phyloP scores from a whole-genome alignment of 1,140 invertebrate species.

The Caligus rogercresseyi region DNA sequence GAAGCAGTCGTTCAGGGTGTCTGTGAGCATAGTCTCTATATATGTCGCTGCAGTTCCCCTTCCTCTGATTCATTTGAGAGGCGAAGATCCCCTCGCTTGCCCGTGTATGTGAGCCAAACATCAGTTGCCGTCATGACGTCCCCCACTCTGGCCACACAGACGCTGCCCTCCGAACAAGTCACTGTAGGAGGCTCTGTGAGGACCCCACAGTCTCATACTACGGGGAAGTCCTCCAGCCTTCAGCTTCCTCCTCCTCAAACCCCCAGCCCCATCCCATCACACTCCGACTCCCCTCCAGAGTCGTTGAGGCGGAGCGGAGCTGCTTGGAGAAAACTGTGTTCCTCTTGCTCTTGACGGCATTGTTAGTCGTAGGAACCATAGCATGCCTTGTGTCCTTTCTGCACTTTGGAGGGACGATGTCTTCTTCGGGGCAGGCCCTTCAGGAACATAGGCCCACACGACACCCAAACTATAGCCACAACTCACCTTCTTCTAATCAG shows the following conservation, averaged over 20 bases:
- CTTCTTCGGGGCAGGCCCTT: no score
- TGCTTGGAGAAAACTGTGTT: neutral
- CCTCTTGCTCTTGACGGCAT: neutral
- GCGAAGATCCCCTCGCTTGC: neutral
- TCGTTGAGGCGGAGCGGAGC: neutral
- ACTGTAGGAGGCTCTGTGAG: neutral
- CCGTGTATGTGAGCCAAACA: neutral
- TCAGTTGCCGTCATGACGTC: neutral
- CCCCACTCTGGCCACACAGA: neutral
- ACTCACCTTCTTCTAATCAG: no score
- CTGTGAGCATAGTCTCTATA: neutral
- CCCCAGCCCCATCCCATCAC: neutral
- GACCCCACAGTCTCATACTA: neutral
- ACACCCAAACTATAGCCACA: no score
- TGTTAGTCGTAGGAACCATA: neutral
- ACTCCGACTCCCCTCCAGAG: neutral
- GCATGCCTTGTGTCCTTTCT: neutral
- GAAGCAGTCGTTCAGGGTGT: no score
- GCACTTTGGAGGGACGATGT: neutral
- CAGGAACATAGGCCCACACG: no score
- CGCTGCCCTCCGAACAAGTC: neutral
- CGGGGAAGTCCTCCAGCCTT: neutral
- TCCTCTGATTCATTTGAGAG: neutral
- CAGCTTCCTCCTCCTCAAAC: neutral
- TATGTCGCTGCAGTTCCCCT: neutral